Base-by-base conservation (phyloP, 92 coral and sea anemone genomes). In the Porites cylindrica region DNA sequence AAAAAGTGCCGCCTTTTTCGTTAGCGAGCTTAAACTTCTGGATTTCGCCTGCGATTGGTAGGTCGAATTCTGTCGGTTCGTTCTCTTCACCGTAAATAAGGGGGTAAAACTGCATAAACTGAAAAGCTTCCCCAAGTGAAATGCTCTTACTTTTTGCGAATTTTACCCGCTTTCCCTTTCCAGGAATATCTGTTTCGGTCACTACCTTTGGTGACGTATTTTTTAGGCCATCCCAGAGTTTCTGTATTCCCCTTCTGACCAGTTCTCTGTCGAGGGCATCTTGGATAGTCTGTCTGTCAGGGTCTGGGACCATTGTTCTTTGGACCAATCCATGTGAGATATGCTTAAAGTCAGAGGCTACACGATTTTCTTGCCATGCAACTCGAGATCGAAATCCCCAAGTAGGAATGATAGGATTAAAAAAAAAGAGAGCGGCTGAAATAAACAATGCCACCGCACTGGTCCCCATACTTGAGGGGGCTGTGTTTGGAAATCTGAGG, bases 31-130 rank as follows among this genome's bases (percentile, higher is more conserved):
- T 88, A 43, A 88, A 72, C 19, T 66, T 76, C 52, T 75, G 54
- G 23, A 19, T 20, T 17, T 88, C 53, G 7, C 79, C 24, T 13
- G 82, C 92, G 13, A 88, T 73, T 10, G 92, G 92, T 8, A 88
- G 19, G 17, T 82, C 17, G 61, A 81, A 88, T 14, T 60, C 54
- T 51, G 85, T 75, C 11, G 91, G 91, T 1, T 52, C 51, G 29
- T 63, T 67, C 67, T 88, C 91, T 6, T 68, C 70, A 7, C 75
- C 63, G 23, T 50, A 86, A 72, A 87, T 68, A 52, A 73, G 81
- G 4, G 91, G 91, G 21, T 80, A 87, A 17, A 3, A 74, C 86
- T 81, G 86, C 76, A 87, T 63, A 52, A 60, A 63, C 8, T 81
- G 80, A 24, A 87, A 87, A 2, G 72, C 85, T 51, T 81, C 86